A percentile compares a stretch with the other conserved stretches of the same genome.
These are phyloP conservation scores for Pyrgus malvae DNA, from an alignment of 2,888 invertebrate species.

Conservation along the genomic window DNA sequence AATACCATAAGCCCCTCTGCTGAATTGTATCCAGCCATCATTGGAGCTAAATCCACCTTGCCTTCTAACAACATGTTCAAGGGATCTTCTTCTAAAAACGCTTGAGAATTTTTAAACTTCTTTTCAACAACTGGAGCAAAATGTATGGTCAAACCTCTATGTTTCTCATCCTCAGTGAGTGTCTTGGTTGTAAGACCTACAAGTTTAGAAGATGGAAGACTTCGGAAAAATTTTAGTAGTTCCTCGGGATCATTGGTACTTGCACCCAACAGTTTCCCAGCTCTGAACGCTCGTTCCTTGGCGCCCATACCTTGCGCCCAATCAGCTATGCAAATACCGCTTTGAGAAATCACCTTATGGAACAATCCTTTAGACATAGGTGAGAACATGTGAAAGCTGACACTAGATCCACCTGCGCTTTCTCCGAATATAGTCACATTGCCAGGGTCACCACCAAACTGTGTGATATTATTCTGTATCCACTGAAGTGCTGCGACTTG, in stretches of 20 bases:
- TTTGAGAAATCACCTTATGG: slow-evolving; percentile 48
- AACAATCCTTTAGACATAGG: slow-evolving; percentile 51
- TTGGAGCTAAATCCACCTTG: slow-evolving; percentile 42
- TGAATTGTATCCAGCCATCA: slow-evolving; percentile 47
- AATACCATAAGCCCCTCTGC: slow-evolving; percentile 43
- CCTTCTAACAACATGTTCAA: slow-evolving; percentile 39
- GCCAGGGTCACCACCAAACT: slow-evolving; percentile 44
- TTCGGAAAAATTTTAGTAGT: slow-evolving; percentile 40
- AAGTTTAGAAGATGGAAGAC: slow-evolving; percentile 39
- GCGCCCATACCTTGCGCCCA: slow-evolving; percentile 39
- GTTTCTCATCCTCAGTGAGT: slow-evolving; percentile 41
- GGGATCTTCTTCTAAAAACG: slow-evolving; percentile 44
- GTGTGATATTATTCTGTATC: slow-evolving; percentile 43
- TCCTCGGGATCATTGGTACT: slow-evolving; percentile 37
- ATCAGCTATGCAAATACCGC: slow-evolving; percentile 42
- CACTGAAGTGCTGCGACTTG: slow-evolving; percentile 48
- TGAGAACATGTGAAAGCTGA: slow-evolving; percentile 51
- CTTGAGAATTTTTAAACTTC: slow-evolving; percentile 38
- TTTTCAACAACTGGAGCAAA: slow-evolving; percentile 52
- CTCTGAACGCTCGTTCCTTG: slow-evolving; percentile 39
- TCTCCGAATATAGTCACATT: slow-evolving; percentile 52
- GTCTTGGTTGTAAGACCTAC: slow-evolving; percentile 39
- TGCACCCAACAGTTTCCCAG: slow-evolving; percentile 41
- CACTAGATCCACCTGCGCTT: slow-evolving; percentile 51
- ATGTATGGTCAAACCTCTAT: slow-evolving; percentile 42